A percentile compares a stretch with the other conserved stretches of the same genome.
phyloP scores from a whole-genome alignment of 2,888 invertebrate species.

The Luffia ferchaultella region DNA sequence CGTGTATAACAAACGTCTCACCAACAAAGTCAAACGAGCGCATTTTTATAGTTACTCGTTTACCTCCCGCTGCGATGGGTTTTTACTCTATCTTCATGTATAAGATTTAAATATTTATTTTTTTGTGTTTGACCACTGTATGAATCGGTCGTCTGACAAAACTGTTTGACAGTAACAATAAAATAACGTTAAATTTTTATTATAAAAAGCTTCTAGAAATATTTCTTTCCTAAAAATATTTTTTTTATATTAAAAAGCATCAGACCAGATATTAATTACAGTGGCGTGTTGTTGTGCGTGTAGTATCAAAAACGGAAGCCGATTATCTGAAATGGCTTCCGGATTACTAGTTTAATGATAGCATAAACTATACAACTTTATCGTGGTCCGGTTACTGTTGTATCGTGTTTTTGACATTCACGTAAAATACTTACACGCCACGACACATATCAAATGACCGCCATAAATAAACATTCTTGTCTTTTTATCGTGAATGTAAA shows the following conservation, averaged over 20 bases:
- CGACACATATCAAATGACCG: no score
- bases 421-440: no score
- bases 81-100: not conserved
- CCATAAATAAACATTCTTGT: no score
- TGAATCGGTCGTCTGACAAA: not conserved
- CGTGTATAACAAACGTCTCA: not conserved
- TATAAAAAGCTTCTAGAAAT: not conserved
- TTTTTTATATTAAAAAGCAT: not conserved
- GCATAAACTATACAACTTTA: not conserved
- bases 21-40: not conserved
- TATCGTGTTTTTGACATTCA: no score
- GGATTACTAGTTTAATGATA: not conserved
- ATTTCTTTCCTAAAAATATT: not conserved
- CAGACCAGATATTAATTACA: not conserved
- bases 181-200: not conserved
- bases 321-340: not conserved
- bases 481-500: no score
- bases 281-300: not conserved
- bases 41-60: not conserved
- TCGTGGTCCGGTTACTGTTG: no score
- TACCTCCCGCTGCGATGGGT: not conserved
- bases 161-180: not conserved
- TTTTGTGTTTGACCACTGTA: not conserved
- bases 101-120: not conserved
- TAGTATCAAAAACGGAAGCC: not conserved